Base-by-base conservation (phyloP, 2,113 vertebrate genomes). In the Entomyzon cyanotis region DNA sequence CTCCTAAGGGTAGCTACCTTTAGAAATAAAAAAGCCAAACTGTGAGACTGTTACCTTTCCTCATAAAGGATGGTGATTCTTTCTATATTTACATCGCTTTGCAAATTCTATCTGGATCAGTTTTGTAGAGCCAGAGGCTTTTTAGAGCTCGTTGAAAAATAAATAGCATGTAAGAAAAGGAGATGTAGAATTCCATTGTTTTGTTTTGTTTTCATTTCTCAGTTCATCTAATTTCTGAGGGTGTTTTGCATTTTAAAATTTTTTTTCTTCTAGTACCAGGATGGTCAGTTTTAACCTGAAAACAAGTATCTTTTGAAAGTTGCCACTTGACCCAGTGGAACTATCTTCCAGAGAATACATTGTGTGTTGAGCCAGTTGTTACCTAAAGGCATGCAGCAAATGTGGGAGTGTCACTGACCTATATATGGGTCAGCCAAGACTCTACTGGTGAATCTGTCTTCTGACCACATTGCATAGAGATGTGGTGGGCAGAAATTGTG, bases 171-270 rank as follows among this genome's bases (percentile, higher is more conserved):
- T 33, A 68, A 58, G 28, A 30, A 75, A 89, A 49, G 3, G 17
- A 62, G 22, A 52, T 58, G n/a, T 74, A 10, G 35, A 86, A 41
- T 17, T 46, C 1, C 0, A 0, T 15, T 28, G 59, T 12, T 52
- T 42, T 62, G 20, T 46, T 60, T 83, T 56, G 3, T 78, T 60
- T 60, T 12, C 3, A 10, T 62, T 84, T 89, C 11, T 81, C 28
- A 12, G 7, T 58, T 35, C 4, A 50, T 59, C 23, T 78, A 8
- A 20, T 46, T 92, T 88, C 67, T 15, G 20, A 19, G 41, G 10
- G 7, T 67, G 7, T 53, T 93, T 44, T 74, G 13, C n/a, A 47
- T 12, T 81, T 84, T 67, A 9, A 35, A 2, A 3, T 39, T 77
- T 70, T 47, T 30, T 90, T 75, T 12, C 5, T 74, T 60, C 42